Conservation (phyloP, 2,113 vertebrate genomes). For the Channa maculata region DNA sequence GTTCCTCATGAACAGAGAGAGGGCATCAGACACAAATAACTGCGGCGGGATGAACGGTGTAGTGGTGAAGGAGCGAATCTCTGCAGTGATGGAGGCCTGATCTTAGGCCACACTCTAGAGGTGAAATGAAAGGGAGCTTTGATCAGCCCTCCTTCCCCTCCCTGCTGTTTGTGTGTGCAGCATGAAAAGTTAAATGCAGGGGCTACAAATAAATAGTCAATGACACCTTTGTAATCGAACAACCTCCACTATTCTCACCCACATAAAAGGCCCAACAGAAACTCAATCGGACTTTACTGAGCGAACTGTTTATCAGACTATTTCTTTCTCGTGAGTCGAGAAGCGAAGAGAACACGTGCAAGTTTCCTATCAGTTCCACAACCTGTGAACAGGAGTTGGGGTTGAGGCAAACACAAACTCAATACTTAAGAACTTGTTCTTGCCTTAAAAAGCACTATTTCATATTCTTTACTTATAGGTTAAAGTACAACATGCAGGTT, state of each 20-base stretch:
- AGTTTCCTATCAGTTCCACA: too few species aligned
- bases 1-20: slow-evolving; percentile 27
- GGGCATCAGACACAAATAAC: slow-evolving; percentile 53
- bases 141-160: slow-evolving; percentile 48
- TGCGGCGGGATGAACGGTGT: slow-evolving; percentile 44
- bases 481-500: too few species aligned
- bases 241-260: slow-evolving; percentile 60
- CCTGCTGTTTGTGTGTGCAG: slow-evolving; percentile 33
- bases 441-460: too few species aligned
- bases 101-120: slow-evolving; percentile 60
- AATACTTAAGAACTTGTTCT: too few species aligned
- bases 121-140: slow-evolving; percentile 81
- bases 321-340: not conserved
- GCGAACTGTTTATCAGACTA: not conserved
- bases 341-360: too few species aligned
- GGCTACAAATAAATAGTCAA: slow-evolving; percentile 91
- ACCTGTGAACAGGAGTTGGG: too few species aligned
- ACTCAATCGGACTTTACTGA: not conserved
- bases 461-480: too few species aligned
- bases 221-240: slow-evolving; percentile 86
- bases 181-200: slow-evolving; percentile 88
- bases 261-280: too few species aligned
- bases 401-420: too few species aligned
- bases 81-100: slow-evolving; percentile 58
- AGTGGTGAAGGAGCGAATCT: slow-evolving; percentile 56